Base-by-base conservation (phyloP, 2,888 invertebrate species). In the Chrysotoxum bicinctum region DNA sequence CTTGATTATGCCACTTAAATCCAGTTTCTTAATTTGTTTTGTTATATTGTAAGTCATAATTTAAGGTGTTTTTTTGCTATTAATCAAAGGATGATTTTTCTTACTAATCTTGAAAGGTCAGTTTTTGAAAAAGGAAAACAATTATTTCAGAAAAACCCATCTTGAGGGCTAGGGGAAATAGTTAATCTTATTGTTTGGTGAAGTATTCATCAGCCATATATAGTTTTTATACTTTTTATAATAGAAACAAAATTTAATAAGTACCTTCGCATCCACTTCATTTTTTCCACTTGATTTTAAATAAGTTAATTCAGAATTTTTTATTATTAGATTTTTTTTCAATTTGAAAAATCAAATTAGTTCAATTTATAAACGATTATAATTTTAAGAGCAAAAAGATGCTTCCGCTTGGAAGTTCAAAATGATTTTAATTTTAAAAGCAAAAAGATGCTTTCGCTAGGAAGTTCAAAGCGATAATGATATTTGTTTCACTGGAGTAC, bases 231-330 rank as follows among this genome's bases (percentile, higher is more conserved):
- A 40, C n/a, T 40, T n/a, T 9, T 35, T n/a, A 7, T 40, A 2
- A 40, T 37, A 5, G 6, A 35, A 35, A 35, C 12, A 37, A 40
- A 40, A 6, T n/a, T 14, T n/a, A 40, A 40, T 16, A 43, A 16
- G 16, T 80, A 81, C 81, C 81, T 81, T 56, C 56, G 35, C 0
- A 16, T 43, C 81, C 81, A 81, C 81, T 81, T 81, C 81, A 81
- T 81, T 40, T 19, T 21, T 4, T 10, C 9, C n/a, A 52, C n/a
- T 30, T 52, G 9, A 26, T 1, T 23, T 23, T 48, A 21, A 43
- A 21, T 12, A 6, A 2, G 6, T 50, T 23, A n/a, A 9, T 26
- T 9, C 3, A n/a, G 3, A 52, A 8, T 5, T 8, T 26, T 23
- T n/a, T n/a, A 23, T 7, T 9, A n/a, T 23, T 14, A 3, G 19